Evolutionary conservation across 2,113 vertebrate species (phyloP).

Genomic region (Campylomormyrus numenius): DNA sequence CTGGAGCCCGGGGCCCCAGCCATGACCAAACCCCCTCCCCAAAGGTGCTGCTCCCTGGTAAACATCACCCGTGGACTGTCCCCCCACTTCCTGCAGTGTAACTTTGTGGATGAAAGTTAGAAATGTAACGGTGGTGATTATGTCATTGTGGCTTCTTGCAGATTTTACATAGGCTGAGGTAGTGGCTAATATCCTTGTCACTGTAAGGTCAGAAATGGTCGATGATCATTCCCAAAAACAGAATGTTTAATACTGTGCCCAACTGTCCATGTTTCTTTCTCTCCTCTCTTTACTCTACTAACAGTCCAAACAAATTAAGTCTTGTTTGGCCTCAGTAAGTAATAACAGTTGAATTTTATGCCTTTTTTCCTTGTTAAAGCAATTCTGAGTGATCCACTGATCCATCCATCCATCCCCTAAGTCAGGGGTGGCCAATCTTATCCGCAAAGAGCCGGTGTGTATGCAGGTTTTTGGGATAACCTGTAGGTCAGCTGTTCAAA

Average conservation of each 20-base stretch:
- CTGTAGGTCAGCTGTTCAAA: no score
- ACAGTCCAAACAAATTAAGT: neutral
- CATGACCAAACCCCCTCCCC: neutral
- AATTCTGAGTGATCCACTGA: neutral
- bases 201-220: neutral
- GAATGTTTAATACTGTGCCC: neutral
- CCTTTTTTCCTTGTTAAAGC: neutral
- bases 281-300: neutral
- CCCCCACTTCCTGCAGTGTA: neutral
- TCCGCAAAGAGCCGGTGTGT: no score
- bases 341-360: neutral
- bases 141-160: neutral
- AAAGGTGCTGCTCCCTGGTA: neutral
- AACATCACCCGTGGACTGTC: neutral
- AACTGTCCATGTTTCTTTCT: neutral
- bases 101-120: neutral
- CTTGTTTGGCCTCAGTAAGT: neutral
- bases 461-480: no score
- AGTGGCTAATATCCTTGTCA: neutral
- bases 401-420: neutral
- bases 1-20: conserved; percentile 2
- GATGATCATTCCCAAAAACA: neutral
- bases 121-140: neutral
- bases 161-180: neutral
- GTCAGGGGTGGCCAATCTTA: no score